A percentile compares a stretch with the other conserved stretches of the same genome.
These are phyloP conservation scores for Junonia oenone DNA, from an alignment of 2,888 invertebrate genomes.

Conservation along the genomic window DNA sequence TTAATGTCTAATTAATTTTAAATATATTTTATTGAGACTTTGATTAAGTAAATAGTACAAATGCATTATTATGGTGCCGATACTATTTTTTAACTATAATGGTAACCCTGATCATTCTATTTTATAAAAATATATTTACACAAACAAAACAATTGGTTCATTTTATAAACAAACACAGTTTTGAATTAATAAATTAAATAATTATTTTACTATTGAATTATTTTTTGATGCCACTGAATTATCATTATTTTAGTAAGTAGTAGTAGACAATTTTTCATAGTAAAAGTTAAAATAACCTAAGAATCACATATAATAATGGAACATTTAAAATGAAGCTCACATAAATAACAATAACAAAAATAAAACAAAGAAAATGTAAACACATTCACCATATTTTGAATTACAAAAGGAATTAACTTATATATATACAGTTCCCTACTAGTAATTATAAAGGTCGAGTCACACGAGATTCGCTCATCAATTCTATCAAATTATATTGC, in stretches of 20 bases:
- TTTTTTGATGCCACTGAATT: slow-evolving; percentile 3
- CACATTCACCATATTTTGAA: slow-evolving; percentile 25
- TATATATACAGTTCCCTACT: slow-evolving; percentile 16
- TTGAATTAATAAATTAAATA: slow-evolving; percentile 10
- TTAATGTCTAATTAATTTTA: background rate
- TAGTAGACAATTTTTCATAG: slow-evolving; percentile 8
- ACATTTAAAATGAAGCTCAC: slow-evolving; percentile 39
- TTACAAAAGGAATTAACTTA: slow-evolving; percentile 12
- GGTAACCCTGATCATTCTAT: slow-evolving; percentile 35
- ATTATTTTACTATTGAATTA: slow-evolving; percentile 10
- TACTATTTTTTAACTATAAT: background rate
- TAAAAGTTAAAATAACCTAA: slow-evolving; percentile 30
- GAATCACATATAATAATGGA: slow-evolving; percentile 31
- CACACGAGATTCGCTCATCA: slow-evolving; percentile 22
- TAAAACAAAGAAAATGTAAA: slow-evolving; percentile 37
- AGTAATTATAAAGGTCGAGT: slow-evolving; percentile 8
- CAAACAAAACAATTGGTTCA: slow-evolving; percentile 47
- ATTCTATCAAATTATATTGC: background rate
- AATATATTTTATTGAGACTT: background rate
- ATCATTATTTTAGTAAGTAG: slow-evolving; percentile 1
- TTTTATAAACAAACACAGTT: slow-evolving; percentile 40
- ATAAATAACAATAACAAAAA: slow-evolving; percentile 60
- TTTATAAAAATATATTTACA: slow-evolving; percentile 26
- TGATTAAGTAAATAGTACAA: background rate
- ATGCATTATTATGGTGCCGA: background rate